A percentile compares a stretch with the other conserved stretches of the same genome.
Conservation (phyloP, 2,113 vertebrate species). For the Ornithorhynchus anatinus region DNA sequence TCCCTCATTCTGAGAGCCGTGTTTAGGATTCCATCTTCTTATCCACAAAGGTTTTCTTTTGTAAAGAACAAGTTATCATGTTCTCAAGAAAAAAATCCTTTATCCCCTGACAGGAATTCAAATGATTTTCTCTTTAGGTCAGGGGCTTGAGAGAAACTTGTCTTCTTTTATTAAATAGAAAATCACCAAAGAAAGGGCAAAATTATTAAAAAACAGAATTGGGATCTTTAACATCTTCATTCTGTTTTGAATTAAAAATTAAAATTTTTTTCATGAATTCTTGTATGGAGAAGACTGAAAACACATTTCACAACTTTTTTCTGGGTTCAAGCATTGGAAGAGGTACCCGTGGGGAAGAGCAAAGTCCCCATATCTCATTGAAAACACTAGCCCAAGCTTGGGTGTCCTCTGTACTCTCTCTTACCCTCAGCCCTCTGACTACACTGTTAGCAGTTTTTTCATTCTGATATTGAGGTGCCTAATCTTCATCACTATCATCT, state of each 20-base stretch:
- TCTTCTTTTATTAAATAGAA: background rate
- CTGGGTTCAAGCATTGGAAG: accelerated
- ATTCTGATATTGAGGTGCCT: too few relatives aligned
- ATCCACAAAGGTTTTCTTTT: background rate
- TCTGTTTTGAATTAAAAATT: background rate
- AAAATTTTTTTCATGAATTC: background rate
- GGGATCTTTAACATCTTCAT: background rate
- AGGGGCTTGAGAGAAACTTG: too few relatives aligned
- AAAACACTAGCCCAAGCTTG: background rate
- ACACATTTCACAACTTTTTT: accelerated
- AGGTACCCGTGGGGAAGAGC: background rate
- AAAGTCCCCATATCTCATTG: too few relatives aligned
- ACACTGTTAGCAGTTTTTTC: too few relatives aligned
- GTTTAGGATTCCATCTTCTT: background rate
- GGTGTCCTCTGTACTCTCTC: background rate
- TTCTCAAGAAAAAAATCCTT: background rate
- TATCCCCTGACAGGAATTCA: accelerated
- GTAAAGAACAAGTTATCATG: background rate
- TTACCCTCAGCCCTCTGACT: too few relatives aligned
- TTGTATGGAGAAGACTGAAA: accelerated
- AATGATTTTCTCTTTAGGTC: too few relatives aligned
- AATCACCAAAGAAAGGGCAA: background rate
- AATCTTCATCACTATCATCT: too few relatives aligned
- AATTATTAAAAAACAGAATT: background rate
- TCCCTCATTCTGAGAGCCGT: background rate